A percentile compares a stretch with the other conserved stretches of the same genome.
Conservation (phyloP, 1,140 invertebrate genomes). For the Meloidogyne hapla region DNA sequence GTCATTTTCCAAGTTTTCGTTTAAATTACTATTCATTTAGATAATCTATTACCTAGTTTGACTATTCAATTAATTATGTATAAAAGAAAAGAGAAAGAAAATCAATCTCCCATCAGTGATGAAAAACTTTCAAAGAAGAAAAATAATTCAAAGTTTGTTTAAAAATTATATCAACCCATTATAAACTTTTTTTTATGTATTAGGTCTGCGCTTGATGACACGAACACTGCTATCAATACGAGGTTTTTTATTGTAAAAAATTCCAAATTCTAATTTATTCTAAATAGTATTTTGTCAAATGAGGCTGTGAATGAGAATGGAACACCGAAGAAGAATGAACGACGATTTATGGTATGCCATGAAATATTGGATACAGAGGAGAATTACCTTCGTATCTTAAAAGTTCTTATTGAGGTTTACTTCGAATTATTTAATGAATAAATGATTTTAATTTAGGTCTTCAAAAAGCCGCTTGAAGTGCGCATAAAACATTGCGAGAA, state of each 20-base stretch:
- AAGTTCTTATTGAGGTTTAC: slow-evolving; percentile 26
- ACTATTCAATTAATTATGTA: not conserved
- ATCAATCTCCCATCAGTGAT: not conserved
- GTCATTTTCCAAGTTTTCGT: too few relatives aligned
- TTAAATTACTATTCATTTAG: not conserved
- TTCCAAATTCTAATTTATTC: not conserved
- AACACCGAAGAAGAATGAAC: slow-evolving; percentile 42
- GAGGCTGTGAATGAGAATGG: slow-evolving; percentile 15
- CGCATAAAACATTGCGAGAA: not conserved
- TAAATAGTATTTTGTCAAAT: slow-evolving; percentile 16
- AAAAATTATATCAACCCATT: not conserved
- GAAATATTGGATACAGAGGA: slow-evolving; percentile 45
- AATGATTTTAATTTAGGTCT: slow-evolving; percentile 32
- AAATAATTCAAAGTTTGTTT: slow-evolving; percentile 20
- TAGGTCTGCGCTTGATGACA: slow-evolving; percentile 20
- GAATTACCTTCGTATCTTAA: slow-evolving; percentile 38
- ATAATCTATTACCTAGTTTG: not conserved
- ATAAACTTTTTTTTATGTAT: not conserved
- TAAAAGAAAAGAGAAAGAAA: not conserved
- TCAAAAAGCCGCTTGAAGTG: slow-evolving; percentile 37
- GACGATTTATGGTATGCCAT: slow-evolving; percentile 36
- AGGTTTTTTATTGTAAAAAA: not conserved
- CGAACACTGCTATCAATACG: slow-evolving; percentile 9
- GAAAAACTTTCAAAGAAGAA: slow-evolving; percentile 19
- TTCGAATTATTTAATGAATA: not conserved